A percentile compares a stretch with the other conserved stretches of the same genome.
phyloP scores from a whole-genome alignment of 2,888 invertebrate genomes.

The Nematopogon swammerdamellus region DNA sequence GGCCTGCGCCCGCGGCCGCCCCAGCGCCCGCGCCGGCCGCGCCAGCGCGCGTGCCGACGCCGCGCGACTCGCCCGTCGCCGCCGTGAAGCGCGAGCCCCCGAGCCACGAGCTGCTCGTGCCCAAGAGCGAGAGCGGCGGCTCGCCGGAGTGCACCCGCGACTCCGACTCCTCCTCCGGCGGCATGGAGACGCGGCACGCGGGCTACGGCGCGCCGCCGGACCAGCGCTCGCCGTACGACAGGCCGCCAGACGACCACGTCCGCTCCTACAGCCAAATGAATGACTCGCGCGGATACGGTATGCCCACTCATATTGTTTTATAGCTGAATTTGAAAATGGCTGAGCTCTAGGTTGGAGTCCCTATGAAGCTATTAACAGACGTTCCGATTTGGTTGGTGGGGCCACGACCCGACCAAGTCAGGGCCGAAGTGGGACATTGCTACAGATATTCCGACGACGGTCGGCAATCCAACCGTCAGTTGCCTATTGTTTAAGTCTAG shows the following conservation, averaged over 20 bases:
- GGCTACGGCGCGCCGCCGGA: constrained; percentile 65
- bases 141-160: constrained; percentile 62
- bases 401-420: too few relatives aligned
- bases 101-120: constrained; percentile 58
- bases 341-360: too few relatives aligned
- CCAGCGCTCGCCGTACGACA: constrained; percentile 66
- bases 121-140: constrained; percentile 64
- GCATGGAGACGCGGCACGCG: constrained; percentile 67
- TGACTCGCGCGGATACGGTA: constrained; percentile 39
- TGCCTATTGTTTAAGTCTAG: too few relatives aligned
- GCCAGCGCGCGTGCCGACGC: constrained; percentile 22
- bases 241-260: constrained; percentile 60
- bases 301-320: too few relatives aligned
- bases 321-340: too few relatives aligned
- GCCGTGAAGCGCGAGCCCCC: constrained; percentile 45
- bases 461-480: too few relatives aligned
- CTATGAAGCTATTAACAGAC: too few relatives aligned
- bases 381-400: too few relatives aligned
- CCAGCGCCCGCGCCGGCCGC: constrained; percentile 12
- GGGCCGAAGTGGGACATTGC: too few relatives aligned
- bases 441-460: too few relatives aligned
- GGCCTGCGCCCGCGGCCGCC: constrained; percentile 19
- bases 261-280: constrained; percentile 62
- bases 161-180: constrained; percentile 67
- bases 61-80: constrained; percentile 40